Conservation (phyloP, 2,113 vertebrate genomes). For the Amazona guildingii region DNA sequence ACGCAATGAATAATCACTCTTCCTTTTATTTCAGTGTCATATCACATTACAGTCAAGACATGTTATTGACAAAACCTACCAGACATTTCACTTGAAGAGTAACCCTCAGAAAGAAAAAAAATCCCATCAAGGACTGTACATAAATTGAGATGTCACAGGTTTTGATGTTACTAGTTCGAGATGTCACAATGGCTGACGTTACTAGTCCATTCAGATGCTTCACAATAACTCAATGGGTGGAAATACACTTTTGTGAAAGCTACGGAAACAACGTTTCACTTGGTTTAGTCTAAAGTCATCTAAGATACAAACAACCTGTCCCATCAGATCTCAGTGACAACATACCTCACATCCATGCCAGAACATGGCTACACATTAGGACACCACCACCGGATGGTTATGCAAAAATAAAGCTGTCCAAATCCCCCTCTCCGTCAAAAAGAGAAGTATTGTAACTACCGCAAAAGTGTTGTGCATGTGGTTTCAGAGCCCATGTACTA, state of each 20-base stretch:
- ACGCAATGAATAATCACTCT: conserved; percentile 60
- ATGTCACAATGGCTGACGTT: background rate
- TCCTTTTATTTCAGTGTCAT: conserved; percentile 72
- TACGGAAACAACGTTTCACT: conserved; percentile 5
- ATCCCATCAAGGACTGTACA: conserved; percentile 48
- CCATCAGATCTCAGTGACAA: background rate
- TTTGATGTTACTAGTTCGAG: background rate
- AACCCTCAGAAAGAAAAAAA: conserved; percentile 17
- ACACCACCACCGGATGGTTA: background rate
- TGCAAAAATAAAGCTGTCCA: background rate
- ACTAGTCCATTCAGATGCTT: conserved; percentile 5
- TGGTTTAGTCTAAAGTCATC: conserved; percentile 17
- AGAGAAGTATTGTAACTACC: background rate
- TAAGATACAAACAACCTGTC: background rate
- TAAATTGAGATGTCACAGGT: conserved; percentile 17
- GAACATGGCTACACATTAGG: background rate
- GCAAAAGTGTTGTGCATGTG: background rate
- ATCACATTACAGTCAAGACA: conserved; percentile 69
- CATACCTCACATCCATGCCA: background rate
- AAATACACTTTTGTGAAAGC: conserved; percentile 38
- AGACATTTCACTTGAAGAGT: conserved; percentile 57
- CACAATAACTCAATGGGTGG: conserved; percentile 9
- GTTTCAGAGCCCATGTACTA: background rate
- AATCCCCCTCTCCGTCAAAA: background rate
- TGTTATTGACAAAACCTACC: conserved; percentile 68